Evolutionary conservation across 2,113 vertebrate genomes (phyloP), one percentile per base, ranked within the genome.

Genomic region (Agapornis roseicollis): DNA sequence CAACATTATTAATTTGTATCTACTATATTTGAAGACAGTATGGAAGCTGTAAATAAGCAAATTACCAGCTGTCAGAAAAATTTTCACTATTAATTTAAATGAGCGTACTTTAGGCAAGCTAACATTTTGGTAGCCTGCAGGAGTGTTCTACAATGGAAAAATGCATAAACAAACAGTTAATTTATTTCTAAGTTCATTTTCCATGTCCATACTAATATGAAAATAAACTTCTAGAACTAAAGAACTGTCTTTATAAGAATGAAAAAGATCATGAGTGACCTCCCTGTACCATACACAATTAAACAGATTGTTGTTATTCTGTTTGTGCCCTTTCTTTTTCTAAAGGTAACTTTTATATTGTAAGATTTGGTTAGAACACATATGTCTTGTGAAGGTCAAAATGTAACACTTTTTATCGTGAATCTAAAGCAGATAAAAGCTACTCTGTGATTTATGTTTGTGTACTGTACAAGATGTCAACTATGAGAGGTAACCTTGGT

Each of bases 31-130:
- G 52, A 95, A 95, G 63, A 68, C 60, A 92, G 96, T 96, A 94
- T 90, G 71, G 90, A 97, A 95, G 53, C 33, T 97, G 78, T 97
- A 98, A 97, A 97, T 96, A 98, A 96, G 88, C 70, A 97, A 97
- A 97, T 97, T 97, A 89, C 78, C 27, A 96, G 44, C 87, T 97
- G 95, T 96, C 97, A 97, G 89, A 97, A 97, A 97, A 97, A 97
- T 55, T 68, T 89, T 85, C 46, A 25, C 58, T 97, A 86, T 91
- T 88, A 93, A 94, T 94, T 96, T 96, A 96, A 96, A 96, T 92
- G 23, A 95, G 81, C 10, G 39, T 92, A 85, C 91, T 89, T 80
- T 60, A 94, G 87, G 91, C 82, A 97, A 96, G 46, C 46, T 97
- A 97, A 85, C 69, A 93, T 78, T 95, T 93, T 88, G 68, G 94